Conservation (phyloP, 2,113 vertebrate species). For the Daboia siamensis region DNA sequence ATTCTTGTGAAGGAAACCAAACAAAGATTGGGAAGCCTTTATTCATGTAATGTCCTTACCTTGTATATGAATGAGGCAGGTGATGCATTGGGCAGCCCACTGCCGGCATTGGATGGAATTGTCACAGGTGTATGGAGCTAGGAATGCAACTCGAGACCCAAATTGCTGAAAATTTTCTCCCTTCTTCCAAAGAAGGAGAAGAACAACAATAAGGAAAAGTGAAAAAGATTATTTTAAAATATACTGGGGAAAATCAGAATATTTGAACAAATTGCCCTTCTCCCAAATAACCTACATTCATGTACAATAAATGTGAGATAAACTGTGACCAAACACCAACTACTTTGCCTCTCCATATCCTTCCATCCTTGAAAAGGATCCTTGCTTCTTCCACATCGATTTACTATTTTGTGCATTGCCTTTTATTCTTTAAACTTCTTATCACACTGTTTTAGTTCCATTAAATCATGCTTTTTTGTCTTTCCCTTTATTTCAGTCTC, state of each 20-base stretch:
- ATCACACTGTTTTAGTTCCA: background rate
- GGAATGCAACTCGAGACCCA: background rate
- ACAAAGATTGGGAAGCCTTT: background rate
- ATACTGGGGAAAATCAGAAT: background rate
- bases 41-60: background rate
- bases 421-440: background rate
- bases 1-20: background rate
- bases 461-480: background rate
- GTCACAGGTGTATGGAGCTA: constrained; percentile 24
- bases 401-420: background rate
- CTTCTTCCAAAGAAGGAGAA: background rate
- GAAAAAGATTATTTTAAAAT: too few relatives aligned
- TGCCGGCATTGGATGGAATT: background rate
- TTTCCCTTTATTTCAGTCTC: background rate
- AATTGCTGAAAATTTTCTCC: constrained; percentile 3
- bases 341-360: background rate
- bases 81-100: constrained; percentile 10
- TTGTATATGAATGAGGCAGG: constrained; percentile 4
- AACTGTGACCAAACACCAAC: background rate
- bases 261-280: background rate
- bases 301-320: background rate
- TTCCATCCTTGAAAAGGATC: background rate
- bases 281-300: background rate
- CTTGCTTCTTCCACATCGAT: background rate
- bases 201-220: background rate